Base-by-base conservation (phyloP, 2,888 invertebrate species). In the Melieria crassipennis region DNA sequence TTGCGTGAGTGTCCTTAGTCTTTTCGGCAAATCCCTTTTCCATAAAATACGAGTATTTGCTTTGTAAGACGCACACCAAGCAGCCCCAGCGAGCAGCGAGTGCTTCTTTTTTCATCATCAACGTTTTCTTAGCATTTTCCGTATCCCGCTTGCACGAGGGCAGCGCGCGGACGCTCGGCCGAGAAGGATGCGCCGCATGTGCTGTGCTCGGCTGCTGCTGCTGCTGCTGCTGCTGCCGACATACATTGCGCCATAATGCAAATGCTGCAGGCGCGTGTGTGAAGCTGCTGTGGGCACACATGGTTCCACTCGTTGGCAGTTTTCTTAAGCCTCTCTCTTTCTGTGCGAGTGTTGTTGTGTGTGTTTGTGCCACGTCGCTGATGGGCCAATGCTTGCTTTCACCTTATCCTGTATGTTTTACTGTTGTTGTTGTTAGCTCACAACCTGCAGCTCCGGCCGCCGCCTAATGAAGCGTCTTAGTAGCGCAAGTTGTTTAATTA, bases 401-500 rank as follows among this genome's bases (percentile, higher is more conserved):
- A 65, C 70, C 70, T 65, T 70, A 70, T 65, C 68, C 65, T 72
- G 58, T 3, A 30, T 30, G 30, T 50, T 13, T 64, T 43, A n/a
- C 57, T 52, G 56, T 48, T 50, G 43, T 47, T 75, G n/a, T 48
- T 42, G 16, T 16, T 16, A 16, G 16, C 16, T 16, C 16, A 16
- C 16, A 16, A 16, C 16, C 1, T 1, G 43, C 55, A 46, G 47
- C 45, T 9, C n/a, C 43, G 9, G 16, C 60, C n/a, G 50, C 61
- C 46, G 43, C 43, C 67, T 58, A 71, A 62, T 61, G 61, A 62
- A 70, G 57, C 71, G 77, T 78, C 81, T 80, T 80, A 81, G 77
- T 79, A 80, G 76, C 83, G 81, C 80, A 79, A 80, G 78, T 78
- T 81, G 79, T 81, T 82, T 83, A 82, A 82, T 82, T 82, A 82